Conservation (phyloP, 2,888 invertebrate species). For the Lasioglossum calceatum region DNA sequence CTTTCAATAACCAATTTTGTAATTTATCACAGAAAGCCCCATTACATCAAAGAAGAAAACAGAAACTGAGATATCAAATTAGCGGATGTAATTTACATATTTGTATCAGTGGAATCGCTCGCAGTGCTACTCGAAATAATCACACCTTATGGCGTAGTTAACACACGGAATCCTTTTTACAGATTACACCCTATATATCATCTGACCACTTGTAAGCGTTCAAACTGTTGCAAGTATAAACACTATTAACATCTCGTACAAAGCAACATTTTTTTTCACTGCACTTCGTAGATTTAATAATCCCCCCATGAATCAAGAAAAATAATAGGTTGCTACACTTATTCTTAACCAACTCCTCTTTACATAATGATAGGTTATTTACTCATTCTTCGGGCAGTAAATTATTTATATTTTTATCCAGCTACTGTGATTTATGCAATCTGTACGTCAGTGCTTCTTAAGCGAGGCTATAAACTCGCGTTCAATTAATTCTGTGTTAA, state of each 20-base stretch:
- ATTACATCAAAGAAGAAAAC: neutral
- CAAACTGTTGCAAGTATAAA: constrained; percentile 21
- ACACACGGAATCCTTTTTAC: neutral
- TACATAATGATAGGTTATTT: neutral
- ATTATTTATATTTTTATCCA: neutral
- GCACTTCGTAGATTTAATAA: neutral
- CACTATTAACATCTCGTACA: neutral
- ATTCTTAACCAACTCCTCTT: neutral
- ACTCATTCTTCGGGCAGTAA: neutral
- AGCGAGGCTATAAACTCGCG: neutral
- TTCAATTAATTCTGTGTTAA: neutral
- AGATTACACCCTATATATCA: neutral
- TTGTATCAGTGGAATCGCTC: neutral
- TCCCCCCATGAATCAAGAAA: neutral
- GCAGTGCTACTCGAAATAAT: constrained; percentile 25
- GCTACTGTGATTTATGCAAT: neutral
- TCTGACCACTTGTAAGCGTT: neutral
- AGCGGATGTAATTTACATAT: constrained; percentile 1
- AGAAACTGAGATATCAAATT: neutral
- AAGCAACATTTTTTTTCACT: neutral
- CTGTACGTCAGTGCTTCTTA: neutral
- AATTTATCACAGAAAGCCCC: neutral
- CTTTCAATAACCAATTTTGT: neutral
- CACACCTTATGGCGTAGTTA: neutral
- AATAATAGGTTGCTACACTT: neutral